Evolutionary conservation across 2,797 vertebrate species (phyloP).

Genomic region (Protosalanx chinensis): DNA sequence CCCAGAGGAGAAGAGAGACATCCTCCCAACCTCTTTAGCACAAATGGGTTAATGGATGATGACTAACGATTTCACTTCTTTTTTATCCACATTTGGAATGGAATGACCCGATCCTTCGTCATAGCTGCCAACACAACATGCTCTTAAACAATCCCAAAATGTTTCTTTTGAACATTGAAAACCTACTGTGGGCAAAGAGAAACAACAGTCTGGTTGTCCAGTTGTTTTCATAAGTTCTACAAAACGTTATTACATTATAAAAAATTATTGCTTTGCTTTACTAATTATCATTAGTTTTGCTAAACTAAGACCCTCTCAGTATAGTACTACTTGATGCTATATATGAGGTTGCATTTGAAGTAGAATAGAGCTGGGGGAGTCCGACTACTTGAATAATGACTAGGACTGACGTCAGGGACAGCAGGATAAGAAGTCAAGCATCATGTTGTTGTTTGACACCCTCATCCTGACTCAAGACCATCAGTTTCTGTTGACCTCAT

Average conservation of each 20-base stretch:
- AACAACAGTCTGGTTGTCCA: not conserved
- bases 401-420: conserved; percentile 66
- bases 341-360: conserved; percentile 20
- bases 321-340: conserved; percentile 35
- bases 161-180: not conserved
- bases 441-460: conserved; percentile 48
- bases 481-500: conserved; percentile 23
- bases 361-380: conserved; percentile 50
- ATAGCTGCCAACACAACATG: too few species aligned
- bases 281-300: too few species aligned
- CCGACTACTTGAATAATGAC: conserved; percentile 63
- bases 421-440: not conserved
- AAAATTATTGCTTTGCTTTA: too few species aligned
- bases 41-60: not conserved
- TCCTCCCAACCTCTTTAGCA: not conserved
- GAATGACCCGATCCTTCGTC: not conserved
- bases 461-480: conserved; percentile 33
- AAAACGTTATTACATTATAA: not conserved
- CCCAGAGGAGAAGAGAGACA: not conserved
- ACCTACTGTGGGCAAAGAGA: not conserved
- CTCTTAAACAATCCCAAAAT: not conserved
- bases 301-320: conserved; percentile 19
- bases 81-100: not conserved
- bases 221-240: not conserved
- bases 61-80: not conserved